These are phyloP conservation scores for Odontocolon sp. DNA, from an alignment of 2,888 invertebrate species.

Conservation along the genomic window DNA sequence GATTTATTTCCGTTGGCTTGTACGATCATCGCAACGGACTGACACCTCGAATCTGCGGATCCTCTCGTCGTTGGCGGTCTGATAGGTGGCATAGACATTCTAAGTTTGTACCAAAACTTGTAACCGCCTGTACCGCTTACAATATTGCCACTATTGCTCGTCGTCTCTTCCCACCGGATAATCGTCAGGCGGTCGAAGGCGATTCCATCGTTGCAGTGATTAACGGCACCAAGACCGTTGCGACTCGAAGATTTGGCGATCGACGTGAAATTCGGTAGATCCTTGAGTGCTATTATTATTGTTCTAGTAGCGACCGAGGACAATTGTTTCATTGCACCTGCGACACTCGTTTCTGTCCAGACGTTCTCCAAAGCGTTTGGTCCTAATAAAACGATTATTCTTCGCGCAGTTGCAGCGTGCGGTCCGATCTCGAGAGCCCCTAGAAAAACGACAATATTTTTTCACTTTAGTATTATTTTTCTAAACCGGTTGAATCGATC, in stretches of 20 bases:
- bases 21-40: slow-evolving; percentile 78
- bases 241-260: slow-evolving; percentile 82
- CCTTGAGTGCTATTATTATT: slow-evolving; percentile 80
- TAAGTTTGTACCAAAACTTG: slow-evolving; percentile 86
- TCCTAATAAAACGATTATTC: slow-evolving; percentile 81
- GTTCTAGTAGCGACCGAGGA: slow-evolving; percentile 75
- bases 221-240: slow-evolving; percentile 80
- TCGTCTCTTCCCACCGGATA: slow-evolving; percentile 69
- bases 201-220: slow-evolving; percentile 80
- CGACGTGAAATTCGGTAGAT: slow-evolving; percentile 78
- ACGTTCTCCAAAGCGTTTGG: slow-evolving; percentile 80
- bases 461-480: background rate
- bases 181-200: slow-evolving; percentile 70
- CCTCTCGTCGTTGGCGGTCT: slow-evolving; percentile 63
- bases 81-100: slow-evolving; percentile 84
- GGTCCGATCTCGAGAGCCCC: slow-evolving; percentile 84
- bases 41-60: slow-evolving; percentile 67
- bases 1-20: slow-evolving; percentile 72
- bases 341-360: slow-evolving; percentile 81
- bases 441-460: slow-evolving; percentile 72
- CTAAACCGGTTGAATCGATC: no score
- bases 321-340: slow-evolving; percentile 81
- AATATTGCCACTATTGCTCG: slow-evolving; percentile 64
- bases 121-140: slow-evolving; percentile 79
- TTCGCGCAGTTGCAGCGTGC: slow-evolving; percentile 82